Evolutionary conservation across 2,113 vertebrate genomes (phyloP).

Genomic region (Pterocles burchelli): DNA sequence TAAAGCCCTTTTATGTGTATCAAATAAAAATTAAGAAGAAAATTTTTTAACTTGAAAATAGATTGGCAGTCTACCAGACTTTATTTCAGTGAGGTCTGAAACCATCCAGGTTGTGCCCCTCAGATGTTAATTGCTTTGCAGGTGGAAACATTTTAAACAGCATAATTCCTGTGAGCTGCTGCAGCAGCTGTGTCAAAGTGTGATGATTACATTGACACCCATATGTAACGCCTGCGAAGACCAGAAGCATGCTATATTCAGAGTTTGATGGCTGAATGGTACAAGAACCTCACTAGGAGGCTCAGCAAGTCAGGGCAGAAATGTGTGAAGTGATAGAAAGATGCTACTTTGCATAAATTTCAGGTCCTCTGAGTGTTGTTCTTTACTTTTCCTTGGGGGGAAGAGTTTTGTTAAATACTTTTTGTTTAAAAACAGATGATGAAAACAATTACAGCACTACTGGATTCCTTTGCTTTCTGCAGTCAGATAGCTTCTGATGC

Average conservation of each 20-base stretch:
- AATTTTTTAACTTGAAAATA: not conserved
- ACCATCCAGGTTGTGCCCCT: not conserved
- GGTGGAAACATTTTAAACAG: not conserved
- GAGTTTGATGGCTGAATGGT: not conserved
- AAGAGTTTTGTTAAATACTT: not conserved
- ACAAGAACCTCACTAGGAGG: not conserved
- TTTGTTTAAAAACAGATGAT: not conserved
- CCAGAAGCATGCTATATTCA: accelerated
- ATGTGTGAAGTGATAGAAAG: not conserved
- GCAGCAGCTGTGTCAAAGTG: not conserved
- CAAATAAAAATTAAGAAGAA: not conserved
- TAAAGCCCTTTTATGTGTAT: not conserved
- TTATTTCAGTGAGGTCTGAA: not conserved
- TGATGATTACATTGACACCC: not conserved
- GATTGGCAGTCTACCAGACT: not conserved
- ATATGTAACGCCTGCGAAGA: not conserved
- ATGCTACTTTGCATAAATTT: not conserved
- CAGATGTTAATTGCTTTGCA: not conserved
- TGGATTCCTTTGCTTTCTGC: not conserved
- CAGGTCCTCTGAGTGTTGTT: not conserved
- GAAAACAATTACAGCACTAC: not conserved
- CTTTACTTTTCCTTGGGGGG: not conserved
- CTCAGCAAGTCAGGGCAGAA: not conserved
- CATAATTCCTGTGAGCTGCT: not conserved
- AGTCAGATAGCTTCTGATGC: not conserved